phyloP scores from a whole-genome alignment of 2,113 vertebrate species.

The Nerophis lumbriciformis region DNA sequence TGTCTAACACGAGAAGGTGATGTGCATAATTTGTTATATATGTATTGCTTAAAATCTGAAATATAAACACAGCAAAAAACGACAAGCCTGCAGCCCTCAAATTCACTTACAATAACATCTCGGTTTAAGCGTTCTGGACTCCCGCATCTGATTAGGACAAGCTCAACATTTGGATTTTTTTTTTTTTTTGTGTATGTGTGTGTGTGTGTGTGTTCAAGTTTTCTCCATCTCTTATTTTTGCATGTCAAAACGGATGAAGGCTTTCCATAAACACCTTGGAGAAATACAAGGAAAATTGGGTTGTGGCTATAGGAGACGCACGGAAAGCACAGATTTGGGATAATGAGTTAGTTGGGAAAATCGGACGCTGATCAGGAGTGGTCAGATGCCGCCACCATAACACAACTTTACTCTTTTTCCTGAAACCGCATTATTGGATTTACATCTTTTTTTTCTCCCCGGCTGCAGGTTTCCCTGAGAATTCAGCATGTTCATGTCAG shows the following conservation, averaged over 20 bases:
- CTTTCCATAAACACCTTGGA: conserved; percentile 65
- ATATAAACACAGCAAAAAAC: conserved; percentile 60
- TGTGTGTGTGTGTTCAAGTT: neutral
- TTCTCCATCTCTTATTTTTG: conserved; percentile 26
- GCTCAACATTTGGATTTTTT: conserved; percentile 36
- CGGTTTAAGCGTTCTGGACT: conserved; percentile 49
- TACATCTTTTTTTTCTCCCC: conserved; percentile 18
- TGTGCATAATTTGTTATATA: conserved; percentile 73
- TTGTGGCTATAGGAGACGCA: conserved; percentile 38
- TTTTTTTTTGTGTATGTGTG: conserved; percentile 1
- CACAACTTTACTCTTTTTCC: conserved; percentile 18
- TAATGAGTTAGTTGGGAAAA: conserved; percentile 43
- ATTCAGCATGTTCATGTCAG: conserved; percentile 28
- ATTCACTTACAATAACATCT: conserved; percentile 64
- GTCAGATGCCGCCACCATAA: conserved; percentile 13
- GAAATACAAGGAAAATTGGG: conserved; percentile 49
- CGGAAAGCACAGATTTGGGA: conserved; percentile 20
- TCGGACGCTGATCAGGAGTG: conserved; percentile 24
- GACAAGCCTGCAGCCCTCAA: conserved; percentile 52
- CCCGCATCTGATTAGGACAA: conserved; percentile 61
- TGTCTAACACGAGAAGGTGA: conserved; percentile 67
- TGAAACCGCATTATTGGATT: conserved; percentile 45
- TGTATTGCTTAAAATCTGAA: conserved; percentile 66
- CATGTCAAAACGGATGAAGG: conserved; percentile 43
- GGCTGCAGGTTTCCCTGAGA: conserved; percentile 14